Percentiles rank a stretch among this genome's conserved stretches.
phyloP scores from a whole-genome alignment of 2,888 invertebrate species.

The Phengaris arion region DNA sequence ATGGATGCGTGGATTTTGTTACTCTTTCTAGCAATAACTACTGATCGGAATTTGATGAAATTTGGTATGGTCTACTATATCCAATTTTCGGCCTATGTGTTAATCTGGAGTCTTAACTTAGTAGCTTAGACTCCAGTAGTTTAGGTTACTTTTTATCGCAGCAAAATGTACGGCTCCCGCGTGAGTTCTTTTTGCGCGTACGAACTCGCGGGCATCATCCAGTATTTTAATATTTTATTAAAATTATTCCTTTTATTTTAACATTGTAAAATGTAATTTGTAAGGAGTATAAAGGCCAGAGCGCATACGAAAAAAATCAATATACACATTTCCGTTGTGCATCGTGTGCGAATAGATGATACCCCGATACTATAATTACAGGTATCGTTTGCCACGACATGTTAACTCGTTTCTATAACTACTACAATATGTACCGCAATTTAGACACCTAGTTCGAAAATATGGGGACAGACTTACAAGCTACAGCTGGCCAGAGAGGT shows the following conservation, averaged over 20 bases:
- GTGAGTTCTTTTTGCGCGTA: too few species aligned
- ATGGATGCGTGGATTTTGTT: too few species aligned
- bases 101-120: too few species aligned
- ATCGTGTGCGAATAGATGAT: conserved; percentile 63
- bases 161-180: too few species aligned
- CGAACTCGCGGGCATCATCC: too few species aligned
- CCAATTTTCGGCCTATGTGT: too few species aligned
- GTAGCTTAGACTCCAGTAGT: too few species aligned
- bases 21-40: too few species aligned
- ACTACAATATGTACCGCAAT: background rate
- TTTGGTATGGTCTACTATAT: too few species aligned
- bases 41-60: too few species aligned
- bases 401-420: conserved; percentile 22
- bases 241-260: background rate
- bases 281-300: conserved; percentile 44
- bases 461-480: background rate
- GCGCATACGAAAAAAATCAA: conserved; percentile 68
- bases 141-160: too few species aligned
- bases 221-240: background rate
- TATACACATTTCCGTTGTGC: conserved; percentile 66
- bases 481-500: background rate
- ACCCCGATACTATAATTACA: conserved; percentile 63
- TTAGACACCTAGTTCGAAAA: background rate
- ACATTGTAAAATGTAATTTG: conserved; percentile 29
- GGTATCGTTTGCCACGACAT: conserved; percentile 74